Evolutionary conservation across 2,113 vertebrate species (phyloP), one percentile per base, ranked within the genome.

Genomic region (Aramus guarauna): DNA sequence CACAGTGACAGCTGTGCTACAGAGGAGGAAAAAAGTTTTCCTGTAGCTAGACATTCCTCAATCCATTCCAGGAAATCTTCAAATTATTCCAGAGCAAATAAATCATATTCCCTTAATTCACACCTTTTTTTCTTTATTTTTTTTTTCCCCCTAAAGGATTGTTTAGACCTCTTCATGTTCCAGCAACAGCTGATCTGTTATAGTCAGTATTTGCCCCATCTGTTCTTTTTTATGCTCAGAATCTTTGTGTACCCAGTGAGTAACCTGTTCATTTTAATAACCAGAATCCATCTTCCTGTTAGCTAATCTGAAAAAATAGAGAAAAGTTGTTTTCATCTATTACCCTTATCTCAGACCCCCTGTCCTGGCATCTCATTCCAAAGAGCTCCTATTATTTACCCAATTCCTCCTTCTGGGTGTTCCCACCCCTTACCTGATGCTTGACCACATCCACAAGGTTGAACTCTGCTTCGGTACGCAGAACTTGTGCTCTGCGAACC

Each of bases 381-480:
- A 32, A 39, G 11, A 59, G 14, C 5, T 72, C 80, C 58, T 41
- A 0, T 9, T 8, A 2, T 20, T 32, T 10, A 34, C 50, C 20
- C 68, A 8, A 5, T 6, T 66, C 29, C 48, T 34, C 43, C 17
- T 36, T 12, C 64, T 23, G 26, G 36, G 26, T 4, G 14, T 13
- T 68, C 29, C 79, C 56, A 41, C 27, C 16, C 1, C 29, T n/a
- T 10, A 32, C 3, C 13, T 5, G 21, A 21, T 3, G 6, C 29
- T 32, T 21, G 22, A 11, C 37, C 27, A 37, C 81, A 34, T 9
- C 21, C 21, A 11, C 26, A 9, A 18, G 15, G 37, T 1, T 32
- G 23, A 30, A 4, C 17, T 34, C 52, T 6, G 23, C n/a, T 21
- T 9, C 0, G 6, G 5, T 3, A 30, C 2, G 3, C 24, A 3